Evolutionary conservation across 1,140 invertebrate genomes (phyloP), one percentile per base, ranked within the genome.

Genomic region (Panulirus ornatus): DNA sequence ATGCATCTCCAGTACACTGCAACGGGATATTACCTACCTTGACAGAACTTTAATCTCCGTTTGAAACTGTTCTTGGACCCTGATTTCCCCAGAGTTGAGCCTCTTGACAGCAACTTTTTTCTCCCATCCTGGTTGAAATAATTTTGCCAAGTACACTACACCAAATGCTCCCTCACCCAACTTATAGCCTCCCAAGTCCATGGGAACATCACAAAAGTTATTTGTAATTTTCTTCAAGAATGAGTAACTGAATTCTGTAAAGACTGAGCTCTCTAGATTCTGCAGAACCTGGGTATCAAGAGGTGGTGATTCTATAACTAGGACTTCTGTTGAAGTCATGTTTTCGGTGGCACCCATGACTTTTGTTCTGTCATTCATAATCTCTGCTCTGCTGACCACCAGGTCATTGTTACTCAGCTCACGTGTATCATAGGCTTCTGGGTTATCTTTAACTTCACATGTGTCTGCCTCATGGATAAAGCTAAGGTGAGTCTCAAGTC

Each of bases 101-200:
- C 94, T 95, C 93, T 97, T 97, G 1, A 97, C 94, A 82, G 96
- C 96, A 11, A 96, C 94, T 34, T 93, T 92, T 88, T 94, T 93
- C 86, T 94, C 93, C 2, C 93, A 91, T 5, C 86, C 88, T 54
- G 42, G 66, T 2, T 90, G 73, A 40, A 94, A 85, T 82, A 94
- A 94, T 27, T 93, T 93, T 27, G 95, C 96, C 84, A 96, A 93
- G 94, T 95, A 96, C 1, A 97, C 96, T 76, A 95, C 95, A 22
- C 96, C 96, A 94, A 96, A 97, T 14, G 96, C 96, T 76, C 96
- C 96, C 91, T 94, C 94, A 3, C 96, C 96, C 85, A 97, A 91
- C 75, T 94, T 91, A 66, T 92, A 93, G 0, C 93, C 93, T 54
- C 93, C 94, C 40, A 93, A 70, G 11, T 73, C 88, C n/a, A 92